Percentiles rank a stretch among this genome's conserved stretches.
phyloP scores from a whole-genome alignment of 2,888 invertebrate genomes.

The Synergus japonicus region DNA sequence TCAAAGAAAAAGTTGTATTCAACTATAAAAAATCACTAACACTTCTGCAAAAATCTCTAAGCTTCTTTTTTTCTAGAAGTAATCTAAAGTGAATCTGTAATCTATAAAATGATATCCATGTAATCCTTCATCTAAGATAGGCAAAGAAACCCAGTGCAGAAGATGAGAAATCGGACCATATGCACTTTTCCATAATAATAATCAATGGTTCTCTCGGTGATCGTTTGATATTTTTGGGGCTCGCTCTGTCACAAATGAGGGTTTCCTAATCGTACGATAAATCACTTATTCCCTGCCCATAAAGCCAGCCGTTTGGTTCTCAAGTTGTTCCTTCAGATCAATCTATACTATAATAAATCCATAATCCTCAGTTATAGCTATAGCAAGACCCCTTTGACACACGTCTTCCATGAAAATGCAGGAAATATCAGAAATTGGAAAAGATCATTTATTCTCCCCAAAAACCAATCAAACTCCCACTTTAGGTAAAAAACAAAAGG shows the following conservation, averaged over 20 bases:
- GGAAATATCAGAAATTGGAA: neutral
- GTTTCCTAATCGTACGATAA: slow-evolving; percentile 31
- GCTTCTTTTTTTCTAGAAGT: neutral
- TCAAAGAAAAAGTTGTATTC: neutral
- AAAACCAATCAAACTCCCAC: neutral
- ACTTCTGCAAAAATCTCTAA: neutral
- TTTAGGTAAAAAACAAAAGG: too few relatives aligned
- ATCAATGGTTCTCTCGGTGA: slow-evolving; percentile 3
- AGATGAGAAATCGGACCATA: neutral
- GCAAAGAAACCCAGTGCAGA: neutral
- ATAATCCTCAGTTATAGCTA: neutral
- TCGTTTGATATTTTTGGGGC: neutral
- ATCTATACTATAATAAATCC: slow-evolving; percentile 16
- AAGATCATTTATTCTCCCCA: neutral
- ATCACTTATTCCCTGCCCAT: slow-evolving; percentile 30
- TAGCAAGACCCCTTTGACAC: neutral
- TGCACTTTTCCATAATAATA: slow-evolving; percentile 17
- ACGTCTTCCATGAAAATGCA: neutral
- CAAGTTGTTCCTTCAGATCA: slow-evolving; percentile 31
- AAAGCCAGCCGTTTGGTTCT: slow-evolving; percentile 30
- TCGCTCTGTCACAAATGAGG: slow-evolving; percentile 28
- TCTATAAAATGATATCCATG: neutral
- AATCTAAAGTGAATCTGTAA: neutral
- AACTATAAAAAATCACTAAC: neutral
- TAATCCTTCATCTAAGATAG: neutral